phyloP scores from a whole-genome alignment of 2,797 vertebrate genomes.

The Sitta carolinensis region DNA sequence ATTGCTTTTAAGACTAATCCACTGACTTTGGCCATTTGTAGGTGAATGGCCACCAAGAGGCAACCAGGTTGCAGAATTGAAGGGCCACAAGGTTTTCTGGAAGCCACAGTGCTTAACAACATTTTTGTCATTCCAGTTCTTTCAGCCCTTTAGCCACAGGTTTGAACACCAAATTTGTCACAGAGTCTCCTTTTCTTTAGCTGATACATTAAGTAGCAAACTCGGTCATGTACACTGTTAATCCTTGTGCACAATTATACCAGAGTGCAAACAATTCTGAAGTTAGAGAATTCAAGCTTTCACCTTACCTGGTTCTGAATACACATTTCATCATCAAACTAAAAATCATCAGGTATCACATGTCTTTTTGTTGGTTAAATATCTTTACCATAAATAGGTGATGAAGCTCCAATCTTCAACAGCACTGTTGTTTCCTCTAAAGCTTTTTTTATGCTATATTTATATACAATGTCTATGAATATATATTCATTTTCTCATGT shows the following conservation, averaged over 20 bases:
- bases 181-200: not conserved
- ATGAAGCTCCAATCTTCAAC: not conserved
- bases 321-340: not conserved
- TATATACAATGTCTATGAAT: not conserved
- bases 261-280: not conserved
- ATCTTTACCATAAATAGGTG: not conserved
- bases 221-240: not conserved
- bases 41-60: not conserved
- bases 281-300: not conserved
- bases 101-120: not conserved
- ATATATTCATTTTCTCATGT: not conserved
- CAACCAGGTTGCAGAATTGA: not conserved
- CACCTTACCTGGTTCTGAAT: not conserved
- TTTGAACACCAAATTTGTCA: not conserved
- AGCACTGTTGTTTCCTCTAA: not conserved
- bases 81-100: not conserved
- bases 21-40: not conserved
- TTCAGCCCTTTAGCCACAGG: not conserved
- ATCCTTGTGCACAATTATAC: not conserved
- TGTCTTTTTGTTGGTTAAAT: not conserved
- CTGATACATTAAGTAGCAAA: not conserved
- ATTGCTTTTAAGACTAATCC: not conserved
- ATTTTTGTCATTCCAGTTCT: not conserved
- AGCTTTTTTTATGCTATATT: not conserved
- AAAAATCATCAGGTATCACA: not conserved